Conservation (phyloP, 2,888 invertebrate species). For the Folsomia manolachei region DNA sequence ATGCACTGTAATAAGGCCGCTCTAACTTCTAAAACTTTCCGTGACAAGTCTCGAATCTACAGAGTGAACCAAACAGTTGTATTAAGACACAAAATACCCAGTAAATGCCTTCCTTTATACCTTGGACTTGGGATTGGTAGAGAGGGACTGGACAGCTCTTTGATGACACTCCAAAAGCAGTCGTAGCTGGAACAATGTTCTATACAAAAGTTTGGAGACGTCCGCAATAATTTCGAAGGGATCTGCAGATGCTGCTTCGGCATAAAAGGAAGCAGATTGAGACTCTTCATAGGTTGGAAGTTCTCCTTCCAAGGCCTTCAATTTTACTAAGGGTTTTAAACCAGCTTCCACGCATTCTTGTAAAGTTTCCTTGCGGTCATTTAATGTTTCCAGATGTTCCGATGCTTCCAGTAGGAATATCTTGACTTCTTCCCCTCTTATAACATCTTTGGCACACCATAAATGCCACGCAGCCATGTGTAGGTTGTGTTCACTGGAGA, state of each 20-base stretch:
- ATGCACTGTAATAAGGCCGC: conserved; percentile 30
- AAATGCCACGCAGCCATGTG: conserved; percentile 39
- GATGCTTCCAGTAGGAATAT: conserved; percentile 89
- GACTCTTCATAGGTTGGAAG: conserved; percentile 52
- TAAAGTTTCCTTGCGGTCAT: conserved; percentile 80
- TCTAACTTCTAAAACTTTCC: conserved; percentile 36
- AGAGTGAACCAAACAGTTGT: neutral
- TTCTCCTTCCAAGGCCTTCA: conserved; percentile 66
- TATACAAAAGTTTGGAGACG: conserved; percentile 81
- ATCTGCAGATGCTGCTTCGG: conserved; percentile 56
- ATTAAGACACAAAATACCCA: neutral
- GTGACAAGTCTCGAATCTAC: conserved; percentile 35
- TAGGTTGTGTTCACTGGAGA: conserved; percentile 30
- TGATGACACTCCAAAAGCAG: conserved; percentile 62
- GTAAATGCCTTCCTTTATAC: conserved; percentile 3
- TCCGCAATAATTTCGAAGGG: conserved; percentile 74
- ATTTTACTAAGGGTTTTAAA: conserved; percentile 74
- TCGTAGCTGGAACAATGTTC: conserved; percentile 86
- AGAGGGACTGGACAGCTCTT: conserved; percentile 35
- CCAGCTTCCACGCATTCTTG: conserved; percentile 71
- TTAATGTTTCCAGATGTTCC: conserved; percentile 92
- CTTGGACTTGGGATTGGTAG: conserved; percentile 27
- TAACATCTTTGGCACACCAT: conserved; percentile 38
- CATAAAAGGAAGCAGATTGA: conserved; percentile 23
- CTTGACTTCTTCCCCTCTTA: conserved; percentile 67